Evolutionary conservation across 2,113 vertebrate species (phyloP).

Genomic region (Menidia beryllina): DNA sequence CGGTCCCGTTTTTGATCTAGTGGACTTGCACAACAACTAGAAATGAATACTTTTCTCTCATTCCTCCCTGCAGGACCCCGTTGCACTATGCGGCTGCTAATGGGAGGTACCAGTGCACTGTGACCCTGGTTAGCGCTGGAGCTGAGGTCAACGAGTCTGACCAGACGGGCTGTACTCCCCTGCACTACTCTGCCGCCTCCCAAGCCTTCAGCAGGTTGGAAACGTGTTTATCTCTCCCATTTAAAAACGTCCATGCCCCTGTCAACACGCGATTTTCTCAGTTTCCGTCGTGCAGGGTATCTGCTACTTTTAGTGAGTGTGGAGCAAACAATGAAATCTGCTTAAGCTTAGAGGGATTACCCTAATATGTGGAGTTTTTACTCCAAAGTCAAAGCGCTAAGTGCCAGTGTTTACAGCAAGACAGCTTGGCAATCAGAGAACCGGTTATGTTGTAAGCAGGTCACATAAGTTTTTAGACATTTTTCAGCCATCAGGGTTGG

Average conservation of each 20-base stretch:
- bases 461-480: not conserved
- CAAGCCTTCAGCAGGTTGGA: slow-evolving; percentile 92
- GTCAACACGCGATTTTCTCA: not conserved
- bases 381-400: not conserved
- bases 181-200: slow-evolving; percentile 95
- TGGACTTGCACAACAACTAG: not conserved
- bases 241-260: not conserved
- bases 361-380: not conserved
- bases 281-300: too few relatives aligned
- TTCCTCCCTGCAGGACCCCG: slow-evolving; percentile 83
- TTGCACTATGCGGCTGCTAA: slow-evolving; percentile 98
- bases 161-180: slow-evolving; percentile 91
- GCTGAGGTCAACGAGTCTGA: slow-evolving; percentile 91
- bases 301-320: too few relatives aligned
- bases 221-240: not conserved
- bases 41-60: not conserved
- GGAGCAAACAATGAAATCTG: not conserved
- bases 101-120: slow-evolving; percentile 94
- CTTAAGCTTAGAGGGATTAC: too few relatives aligned
- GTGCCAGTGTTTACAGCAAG: not conserved
- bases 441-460: too few relatives aligned
- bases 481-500: too few relatives aligned
- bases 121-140: slow-evolving; percentile 92
- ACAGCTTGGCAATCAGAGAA: not conserved
- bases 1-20: not conserved